Percentiles rank a stretch among this genome's conserved stretches.
Evolutionary conservation across 1,140 invertebrate species (phyloP).

Genomic region (Drosophila baimaii): DNA sequence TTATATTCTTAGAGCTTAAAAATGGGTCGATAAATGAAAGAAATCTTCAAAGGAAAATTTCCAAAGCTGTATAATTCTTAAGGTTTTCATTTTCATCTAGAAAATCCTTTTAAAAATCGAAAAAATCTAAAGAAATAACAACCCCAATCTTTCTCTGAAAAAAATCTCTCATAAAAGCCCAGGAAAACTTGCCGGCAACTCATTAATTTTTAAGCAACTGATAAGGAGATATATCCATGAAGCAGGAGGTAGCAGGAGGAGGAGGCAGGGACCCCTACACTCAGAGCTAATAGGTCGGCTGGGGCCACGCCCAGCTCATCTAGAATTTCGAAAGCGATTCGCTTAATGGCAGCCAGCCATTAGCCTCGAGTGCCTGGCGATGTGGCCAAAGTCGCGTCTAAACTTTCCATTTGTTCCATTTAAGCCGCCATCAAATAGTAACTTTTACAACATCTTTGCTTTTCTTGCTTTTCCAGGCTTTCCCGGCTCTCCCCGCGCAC

Average conservation of each 20-base stretch:
- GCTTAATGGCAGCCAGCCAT: constrained; percentile 36
- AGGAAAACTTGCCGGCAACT: constrained; percentile 22
- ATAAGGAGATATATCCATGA: constrained; percentile 25
- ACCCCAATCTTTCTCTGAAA: background rate
- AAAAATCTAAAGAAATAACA: background rate
- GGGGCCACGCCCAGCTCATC: constrained; percentile 38
- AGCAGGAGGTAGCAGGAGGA: no score
- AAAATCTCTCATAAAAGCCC: constrained; percentile 2
- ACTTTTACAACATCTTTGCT: constrained; percentile 36
- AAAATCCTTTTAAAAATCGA: background rate
- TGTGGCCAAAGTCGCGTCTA: constrained; percentile 46
- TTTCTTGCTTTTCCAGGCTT: constrained; percentile 40
- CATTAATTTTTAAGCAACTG: constrained; percentile 47
- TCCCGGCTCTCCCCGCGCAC: background rate
- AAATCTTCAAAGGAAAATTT: background rate
- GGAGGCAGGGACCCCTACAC: constrained; percentile 1
- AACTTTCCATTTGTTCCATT: constrained; percentile 55
- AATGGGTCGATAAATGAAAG: background rate
- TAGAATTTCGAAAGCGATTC: constrained; percentile 43
- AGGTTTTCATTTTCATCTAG: no score
- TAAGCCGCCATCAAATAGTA: constrained; percentile 58
- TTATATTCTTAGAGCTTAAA: background rate
- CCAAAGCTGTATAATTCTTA: no score
- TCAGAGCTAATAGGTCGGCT: constrained; percentile 26
- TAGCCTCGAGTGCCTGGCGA: constrained; percentile 43